phyloP scores from a whole-genome alignment of 2,113 vertebrate species.

The Tylochromis polylepis region DNA sequence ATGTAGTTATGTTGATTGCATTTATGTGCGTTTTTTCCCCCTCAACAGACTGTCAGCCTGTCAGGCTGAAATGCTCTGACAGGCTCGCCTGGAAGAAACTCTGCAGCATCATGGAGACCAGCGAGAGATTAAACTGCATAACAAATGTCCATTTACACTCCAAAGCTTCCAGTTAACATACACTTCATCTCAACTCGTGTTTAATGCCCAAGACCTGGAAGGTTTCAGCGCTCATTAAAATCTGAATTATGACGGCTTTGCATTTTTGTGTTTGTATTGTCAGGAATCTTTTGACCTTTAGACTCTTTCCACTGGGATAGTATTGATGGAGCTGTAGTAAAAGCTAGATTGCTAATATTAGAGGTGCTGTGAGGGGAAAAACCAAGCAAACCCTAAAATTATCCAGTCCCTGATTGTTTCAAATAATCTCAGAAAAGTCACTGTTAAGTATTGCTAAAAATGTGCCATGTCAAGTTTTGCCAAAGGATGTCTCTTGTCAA shows the following conservation, averaged over 20 bases:
- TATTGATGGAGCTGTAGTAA: neutral
- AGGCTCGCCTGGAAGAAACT: slow-evolving; percentile 21
- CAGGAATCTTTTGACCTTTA: neutral
- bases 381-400: neutral
- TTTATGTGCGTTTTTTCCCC: neutral
- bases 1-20: neutral
- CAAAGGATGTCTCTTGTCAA: neutral
- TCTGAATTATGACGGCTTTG: neutral
- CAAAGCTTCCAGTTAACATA: slow-evolving; percentile 1
- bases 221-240: neutral
- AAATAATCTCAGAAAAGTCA: neutral
- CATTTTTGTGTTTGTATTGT: neutral
- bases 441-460: neutral
- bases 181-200: neutral
- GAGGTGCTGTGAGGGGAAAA: neutral
- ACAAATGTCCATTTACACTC: slow-evolving; percentile 33
- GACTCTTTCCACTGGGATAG: neutral
- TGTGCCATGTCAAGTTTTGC: neutral
- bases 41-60: slow-evolving; percentile 4
- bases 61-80: slow-evolving; percentile 19
- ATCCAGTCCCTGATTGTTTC: neutral
- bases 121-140: slow-evolving; percentile 30
- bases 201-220: neutral
- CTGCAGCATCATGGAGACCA: neutral
- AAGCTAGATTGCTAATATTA: neutral